A percentile compares a stretch with the other conserved stretches of the same genome.
These are phyloP conservation scores for Galerucella nymphaeae DNA, from an alignment of 2,888 invertebrate genomes.

Conservation along the genomic window DNA sequence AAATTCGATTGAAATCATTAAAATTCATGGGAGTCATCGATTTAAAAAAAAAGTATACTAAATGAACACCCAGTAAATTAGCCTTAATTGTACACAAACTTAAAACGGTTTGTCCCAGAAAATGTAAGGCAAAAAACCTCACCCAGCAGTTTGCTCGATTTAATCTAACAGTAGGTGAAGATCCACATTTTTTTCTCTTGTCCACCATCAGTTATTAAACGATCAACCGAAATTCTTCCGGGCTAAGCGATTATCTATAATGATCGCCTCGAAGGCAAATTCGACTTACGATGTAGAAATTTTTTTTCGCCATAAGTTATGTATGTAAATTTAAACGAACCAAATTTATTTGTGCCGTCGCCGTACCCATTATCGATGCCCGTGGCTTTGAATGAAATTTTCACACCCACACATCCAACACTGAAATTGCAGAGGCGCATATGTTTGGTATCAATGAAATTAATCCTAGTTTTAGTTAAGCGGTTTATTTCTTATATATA, in stretches of 20 bases:
- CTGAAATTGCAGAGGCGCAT: constrained; percentile 29
- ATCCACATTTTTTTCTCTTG: constrained; percentile 19
- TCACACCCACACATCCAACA: constrained; percentile 34
- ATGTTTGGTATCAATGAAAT: constrained; percentile 25
- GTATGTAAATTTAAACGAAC: constrained; percentile 46
- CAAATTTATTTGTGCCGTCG: constrained; percentile 42
- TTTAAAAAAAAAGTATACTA: too few relatives aligned
- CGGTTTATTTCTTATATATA: not conserved
- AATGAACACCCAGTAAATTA: too few relatives aligned
- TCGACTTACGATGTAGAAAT: constrained; percentile 14
- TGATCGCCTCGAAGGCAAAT: constrained; percentile 25
- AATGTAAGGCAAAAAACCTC: constrained; percentile 19
- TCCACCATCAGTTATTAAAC: constrained; percentile 25
- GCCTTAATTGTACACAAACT: not conserved
- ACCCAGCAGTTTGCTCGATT: constrained; percentile 25
- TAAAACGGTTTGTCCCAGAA: constrained; percentile 20
- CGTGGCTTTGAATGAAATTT: constrained; percentile 36
- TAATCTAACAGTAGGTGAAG: constrained; percentile 32
- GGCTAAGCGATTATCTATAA: constrained; percentile 40
- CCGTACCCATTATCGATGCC: constrained; percentile 43
- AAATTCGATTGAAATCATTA: too few relatives aligned
- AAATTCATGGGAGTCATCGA: too few relatives aligned
- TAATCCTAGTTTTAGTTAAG: constrained; percentile 2
- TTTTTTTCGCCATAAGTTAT: constrained; percentile 32
- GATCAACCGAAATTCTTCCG: constrained; percentile 30